These are phyloP conservation scores for Mustelus asterias DNA, from an alignment of 2,113 vertebrate species.

Conservation along the genomic window DNA sequence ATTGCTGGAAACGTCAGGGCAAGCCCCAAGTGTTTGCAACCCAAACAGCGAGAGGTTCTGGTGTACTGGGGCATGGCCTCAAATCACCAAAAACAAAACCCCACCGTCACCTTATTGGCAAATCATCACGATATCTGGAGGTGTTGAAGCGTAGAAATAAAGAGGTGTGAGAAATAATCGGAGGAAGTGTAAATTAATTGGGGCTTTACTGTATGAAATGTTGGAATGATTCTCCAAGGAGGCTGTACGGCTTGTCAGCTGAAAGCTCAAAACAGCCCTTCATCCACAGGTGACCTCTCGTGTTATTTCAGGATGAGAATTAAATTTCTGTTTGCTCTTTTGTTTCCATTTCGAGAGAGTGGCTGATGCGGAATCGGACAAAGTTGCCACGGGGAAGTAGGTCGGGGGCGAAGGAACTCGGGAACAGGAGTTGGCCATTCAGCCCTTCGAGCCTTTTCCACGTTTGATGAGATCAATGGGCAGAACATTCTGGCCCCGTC, in stretches of 20 bases:
- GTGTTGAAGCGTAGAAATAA: constrained; percentile 16
- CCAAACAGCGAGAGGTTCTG: not conserved
- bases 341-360: not conserved
- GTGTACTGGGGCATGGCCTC: not conserved
- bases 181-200: constrained; percentile 22
- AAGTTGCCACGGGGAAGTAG: not conserved
- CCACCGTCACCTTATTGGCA: not conserved
- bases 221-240: not conserved
- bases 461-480: not conserved
- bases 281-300: not conserved
- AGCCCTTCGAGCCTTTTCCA: not conserved
- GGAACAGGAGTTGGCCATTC: not conserved
- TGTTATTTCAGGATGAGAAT: not conserved
- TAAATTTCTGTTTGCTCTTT: not conserved
- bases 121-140: not conserved
- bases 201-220: not conserved
- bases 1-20: not conserved
- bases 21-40: not conserved
- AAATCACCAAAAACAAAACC: not conserved
- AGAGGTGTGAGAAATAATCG: constrained; percentile 17
- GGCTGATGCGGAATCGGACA: too few species aligned
- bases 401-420: not conserved
- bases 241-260: not conserved
- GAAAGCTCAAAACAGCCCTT: not conserved
- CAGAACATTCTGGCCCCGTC: too few species aligned